Conservation (phyloP, 2,113 vertebrate genomes). For the Platanista minor region DNA sequence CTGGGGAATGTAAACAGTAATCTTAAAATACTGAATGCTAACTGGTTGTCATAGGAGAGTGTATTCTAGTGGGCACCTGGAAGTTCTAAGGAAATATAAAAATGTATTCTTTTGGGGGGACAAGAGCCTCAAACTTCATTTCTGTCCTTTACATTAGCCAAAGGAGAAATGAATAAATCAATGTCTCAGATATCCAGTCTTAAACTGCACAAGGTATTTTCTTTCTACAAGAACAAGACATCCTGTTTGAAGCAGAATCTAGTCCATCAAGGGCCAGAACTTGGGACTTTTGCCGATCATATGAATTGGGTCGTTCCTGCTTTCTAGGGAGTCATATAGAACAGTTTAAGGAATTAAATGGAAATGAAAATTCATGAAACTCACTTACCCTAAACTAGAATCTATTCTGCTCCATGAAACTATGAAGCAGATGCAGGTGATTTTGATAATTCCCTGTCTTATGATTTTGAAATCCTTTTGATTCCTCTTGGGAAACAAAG, state of each 20-base stretch:
- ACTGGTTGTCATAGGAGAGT: background rate
- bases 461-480: background rate
- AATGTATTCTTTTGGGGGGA: background rate
- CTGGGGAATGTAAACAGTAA: background rate
- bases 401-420: background rate
- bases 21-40: background rate
- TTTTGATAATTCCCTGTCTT: background rate
- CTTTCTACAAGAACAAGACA: background rate
- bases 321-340: background rate
- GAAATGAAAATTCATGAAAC: background rate
- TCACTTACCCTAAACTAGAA: background rate
- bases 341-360: background rate
- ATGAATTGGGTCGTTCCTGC: background rate
- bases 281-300: background rate
- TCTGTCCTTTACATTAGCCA: background rate
- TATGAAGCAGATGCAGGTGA: constrained; percentile 4
- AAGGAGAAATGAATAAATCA: constrained; percentile 3
- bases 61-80: background rate
- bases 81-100: background rate
- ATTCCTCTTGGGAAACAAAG: background rate
- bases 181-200: background rate
- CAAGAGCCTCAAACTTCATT: background rate
- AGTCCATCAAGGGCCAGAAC: background rate
- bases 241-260: background rate
- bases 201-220: background rate